Evolutionary conservation across 2,113 vertebrate species (phyloP).

Genomic region (Odocoileus hemionus): DNA sequence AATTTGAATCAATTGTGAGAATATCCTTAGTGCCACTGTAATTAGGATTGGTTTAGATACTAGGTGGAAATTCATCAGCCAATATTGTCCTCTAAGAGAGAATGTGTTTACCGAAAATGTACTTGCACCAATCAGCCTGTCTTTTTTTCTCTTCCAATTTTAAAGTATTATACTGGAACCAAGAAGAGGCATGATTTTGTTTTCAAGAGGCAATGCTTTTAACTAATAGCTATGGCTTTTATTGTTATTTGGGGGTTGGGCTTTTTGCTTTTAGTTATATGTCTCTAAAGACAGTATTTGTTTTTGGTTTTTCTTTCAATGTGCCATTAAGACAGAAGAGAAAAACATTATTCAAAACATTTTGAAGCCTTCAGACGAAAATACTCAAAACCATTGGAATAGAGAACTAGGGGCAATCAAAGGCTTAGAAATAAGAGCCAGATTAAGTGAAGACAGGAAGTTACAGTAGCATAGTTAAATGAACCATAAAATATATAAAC

Average conservation of each 20-base stretch:
- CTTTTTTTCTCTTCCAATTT: not conserved
- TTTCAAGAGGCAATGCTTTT: not conserved
- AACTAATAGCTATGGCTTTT: not conserved
- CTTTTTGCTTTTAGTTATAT: not conserved
- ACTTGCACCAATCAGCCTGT: not conserved
- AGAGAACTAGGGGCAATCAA: not conserved
- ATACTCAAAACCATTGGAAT: not conserved
- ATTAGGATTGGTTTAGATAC: not conserved
- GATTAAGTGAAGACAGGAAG: not conserved
- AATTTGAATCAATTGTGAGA: not conserved
- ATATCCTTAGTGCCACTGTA: not conserved
- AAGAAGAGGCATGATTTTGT: not conserved
- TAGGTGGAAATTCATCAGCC: constrained; percentile 38
- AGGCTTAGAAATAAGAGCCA: not conserved
- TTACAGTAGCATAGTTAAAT: not conserved
- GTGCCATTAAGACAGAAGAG: not conserved
- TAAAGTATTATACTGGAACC: not conserved
- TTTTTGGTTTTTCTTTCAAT: constrained; percentile 11
- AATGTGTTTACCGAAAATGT: not conserved
- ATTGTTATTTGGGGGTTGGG: not conserved
- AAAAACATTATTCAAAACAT: not conserved
- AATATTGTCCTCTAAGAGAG: not conserved
- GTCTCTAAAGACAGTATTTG: not conserved
- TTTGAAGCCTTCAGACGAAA: not conserved
- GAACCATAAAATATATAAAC: not conserved